These are phyloP conservation scores for Antheraea yamamai DNA, from an alignment of 2,888 invertebrate genomes.

Conservation along the genomic window DNA sequence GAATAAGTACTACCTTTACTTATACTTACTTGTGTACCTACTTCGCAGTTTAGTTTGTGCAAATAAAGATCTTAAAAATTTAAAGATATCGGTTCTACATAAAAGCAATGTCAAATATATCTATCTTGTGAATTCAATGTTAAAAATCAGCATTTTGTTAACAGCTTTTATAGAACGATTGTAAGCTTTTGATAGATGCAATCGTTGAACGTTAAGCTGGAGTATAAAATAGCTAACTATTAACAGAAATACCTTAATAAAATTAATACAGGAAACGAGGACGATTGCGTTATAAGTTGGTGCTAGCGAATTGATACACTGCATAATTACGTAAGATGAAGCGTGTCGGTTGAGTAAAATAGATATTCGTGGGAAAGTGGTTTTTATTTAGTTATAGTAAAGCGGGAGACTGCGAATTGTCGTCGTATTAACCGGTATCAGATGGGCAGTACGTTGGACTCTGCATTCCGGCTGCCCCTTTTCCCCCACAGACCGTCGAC, in stretches of 20 bases:
- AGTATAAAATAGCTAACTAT: no score
- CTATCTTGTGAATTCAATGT: no score
- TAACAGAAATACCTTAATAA: background rate
- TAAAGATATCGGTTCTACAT: no score
- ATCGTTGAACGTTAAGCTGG: no score
- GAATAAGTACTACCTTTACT: background rate
- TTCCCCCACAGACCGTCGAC: conserved; percentile 28
- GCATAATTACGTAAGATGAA: background rate
- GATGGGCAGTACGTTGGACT: conserved; percentile 50
- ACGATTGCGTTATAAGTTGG: background rate
- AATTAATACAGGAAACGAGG: background rate
- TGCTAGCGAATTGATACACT: background rate
- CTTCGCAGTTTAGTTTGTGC: background rate
- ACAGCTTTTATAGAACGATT: no score
- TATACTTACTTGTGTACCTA: background rate
- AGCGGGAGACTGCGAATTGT: conserved; percentile 67
- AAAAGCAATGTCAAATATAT: no score
- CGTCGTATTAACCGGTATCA: conserved; percentile 69
- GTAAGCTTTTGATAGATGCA: no score
- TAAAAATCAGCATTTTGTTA: no score
- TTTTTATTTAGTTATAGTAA: conserved; percentile 16
- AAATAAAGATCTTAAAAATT: background rate
- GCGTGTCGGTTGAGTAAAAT: background rate
- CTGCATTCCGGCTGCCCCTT: conserved; percentile 28
- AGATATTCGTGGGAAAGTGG: background rate